Evolutionary conservation across 2,113 vertebrate species (phyloP), one percentile per base, ranked within the genome.

Genomic region (Caranx ignobilis): DNA sequence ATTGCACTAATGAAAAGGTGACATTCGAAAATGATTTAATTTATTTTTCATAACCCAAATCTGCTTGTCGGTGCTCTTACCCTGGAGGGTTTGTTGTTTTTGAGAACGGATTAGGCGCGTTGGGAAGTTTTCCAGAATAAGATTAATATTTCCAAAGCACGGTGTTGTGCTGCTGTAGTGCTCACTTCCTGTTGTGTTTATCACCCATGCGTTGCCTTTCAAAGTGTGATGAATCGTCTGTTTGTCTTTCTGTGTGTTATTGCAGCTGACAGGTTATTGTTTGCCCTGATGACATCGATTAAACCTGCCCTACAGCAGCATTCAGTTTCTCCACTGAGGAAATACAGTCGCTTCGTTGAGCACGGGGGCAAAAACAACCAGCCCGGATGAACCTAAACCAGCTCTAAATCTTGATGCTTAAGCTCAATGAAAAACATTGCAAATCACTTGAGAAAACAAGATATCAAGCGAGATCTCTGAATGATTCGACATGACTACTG

Each of bases 121-220:
- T 48, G 64, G 50, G 26, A 47, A 43, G 1, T 35, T 41, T 78
- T 79, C 8, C 32, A 19, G 19, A 79, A n/a, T 5, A 59, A 54
- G 2, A 19, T 70, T 66, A n/a, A 6, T 45, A 13, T 62, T 62
- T 52, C 16, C 18, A 6, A 48, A 6, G 15, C 16, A 2, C 16
- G 47, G 47, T 18, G 37, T 16, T n/a, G 21, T 21, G 19, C 4
- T 19, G 13, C 0, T 34, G 9, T 6, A 31, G 6, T 0, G 2
- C 43, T 16, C 12, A 5, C 3, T 41, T 37, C 19, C 77, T n/a
- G 12, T 26, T 9, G 21, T 61, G 26, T 31, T 62, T 43, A 31
- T 52, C 34, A 21, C 15, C 5, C 31, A 8, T 21, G n/a, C 11
- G 2, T 34, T n/a, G 4, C 1, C 39, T 59, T 55, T 66, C 16